phyloP scores from a whole-genome alignment of 1,140 invertebrate species.

The Idris sp. region DNA sequence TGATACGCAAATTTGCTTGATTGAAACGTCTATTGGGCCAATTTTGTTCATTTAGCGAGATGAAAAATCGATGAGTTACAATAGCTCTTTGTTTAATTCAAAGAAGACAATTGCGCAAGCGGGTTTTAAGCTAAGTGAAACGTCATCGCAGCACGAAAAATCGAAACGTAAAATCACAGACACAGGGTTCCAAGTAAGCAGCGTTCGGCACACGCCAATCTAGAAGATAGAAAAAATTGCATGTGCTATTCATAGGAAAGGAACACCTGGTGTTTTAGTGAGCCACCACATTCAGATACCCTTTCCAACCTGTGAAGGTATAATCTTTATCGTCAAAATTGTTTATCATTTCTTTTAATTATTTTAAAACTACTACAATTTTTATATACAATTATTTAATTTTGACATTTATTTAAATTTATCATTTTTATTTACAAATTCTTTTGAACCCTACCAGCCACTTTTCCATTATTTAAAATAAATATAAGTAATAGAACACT shows the following conservation, averaged over 20 bases:
- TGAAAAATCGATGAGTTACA: constrained; percentile 32
- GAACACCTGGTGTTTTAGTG: constrained; percentile 53
- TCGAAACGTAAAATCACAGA: constrained; percentile 49
- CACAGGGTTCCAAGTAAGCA: background rate
- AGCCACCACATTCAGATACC: constrained; percentile 36
- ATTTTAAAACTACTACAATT: too few relatives aligned
- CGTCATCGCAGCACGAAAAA: constrained; percentile 36
- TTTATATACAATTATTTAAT: too few relatives aligned
- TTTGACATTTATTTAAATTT: too few relatives aligned
- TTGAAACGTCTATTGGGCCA: constrained; percentile 37
- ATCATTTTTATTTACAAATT: too few relatives aligned
- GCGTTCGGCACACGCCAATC: constrained; percentile 41
- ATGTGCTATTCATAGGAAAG: constrained; percentile 55
- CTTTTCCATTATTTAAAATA: too few relatives aligned
- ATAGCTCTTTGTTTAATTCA: constrained; percentile 40
- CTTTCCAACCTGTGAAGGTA: too few relatives aligned
- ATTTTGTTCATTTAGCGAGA: constrained; percentile 13
- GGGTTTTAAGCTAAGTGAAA: constrained; percentile 20
- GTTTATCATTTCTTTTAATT: too few relatives aligned
- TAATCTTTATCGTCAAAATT: too few relatives aligned
- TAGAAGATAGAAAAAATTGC: constrained; percentile 55
- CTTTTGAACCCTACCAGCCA: too few relatives aligned
- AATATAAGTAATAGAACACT: too few relatives aligned
- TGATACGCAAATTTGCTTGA: constrained; percentile 29
- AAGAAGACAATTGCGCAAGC: constrained; percentile 31